These are phyloP conservation scores for Amiota communis DNA, from an alignment of 2,888 invertebrate species.

Conservation along the genomic window DNA sequence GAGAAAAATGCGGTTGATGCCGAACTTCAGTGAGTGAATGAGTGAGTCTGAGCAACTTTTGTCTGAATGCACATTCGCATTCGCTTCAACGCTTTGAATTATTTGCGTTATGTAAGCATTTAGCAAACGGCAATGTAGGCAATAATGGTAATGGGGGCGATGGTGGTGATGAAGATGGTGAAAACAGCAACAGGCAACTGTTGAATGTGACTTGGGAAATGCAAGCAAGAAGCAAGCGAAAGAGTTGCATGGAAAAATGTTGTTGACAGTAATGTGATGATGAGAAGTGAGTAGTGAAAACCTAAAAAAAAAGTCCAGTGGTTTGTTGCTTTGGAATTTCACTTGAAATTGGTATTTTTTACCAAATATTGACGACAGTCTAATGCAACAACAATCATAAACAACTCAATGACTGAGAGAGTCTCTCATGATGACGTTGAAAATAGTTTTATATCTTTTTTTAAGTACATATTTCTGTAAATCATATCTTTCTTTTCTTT, in stretches of 20 bases:
- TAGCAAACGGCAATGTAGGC: neutral
- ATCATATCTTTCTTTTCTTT: neutral
- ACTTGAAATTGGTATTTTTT: constrained; percentile 27
- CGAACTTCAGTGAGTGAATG: neutral
- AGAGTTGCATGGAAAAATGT: neutral
- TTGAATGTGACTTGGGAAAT: neutral
- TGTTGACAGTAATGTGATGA: neutral
- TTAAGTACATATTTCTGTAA: constrained; percentile 1
- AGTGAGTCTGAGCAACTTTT: neutral
- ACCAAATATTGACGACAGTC: constrained; percentile 33
- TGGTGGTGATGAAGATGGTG: no score
- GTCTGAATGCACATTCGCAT: constrained; percentile 2
- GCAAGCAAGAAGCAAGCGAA: constrained; percentile 8
- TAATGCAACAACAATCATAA: neutral
- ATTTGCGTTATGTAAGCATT: constrained; percentile 9
- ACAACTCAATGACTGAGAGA: neutral
- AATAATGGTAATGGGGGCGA: neutral
- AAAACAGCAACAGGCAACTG: no score
- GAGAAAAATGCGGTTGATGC: neutral
- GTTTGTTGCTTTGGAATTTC: neutral
- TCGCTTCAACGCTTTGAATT: neutral
- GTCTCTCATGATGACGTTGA: constrained; percentile 1
- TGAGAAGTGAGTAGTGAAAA: neutral
- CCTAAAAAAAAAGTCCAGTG: no score
- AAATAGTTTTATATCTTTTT: neutral